A percentile compares a stretch with the other conserved stretches of the same genome.
Evolutionary conservation across 2,797 vertebrate species (phyloP).

Genomic region (Crenuchus spilurus): DNA sequence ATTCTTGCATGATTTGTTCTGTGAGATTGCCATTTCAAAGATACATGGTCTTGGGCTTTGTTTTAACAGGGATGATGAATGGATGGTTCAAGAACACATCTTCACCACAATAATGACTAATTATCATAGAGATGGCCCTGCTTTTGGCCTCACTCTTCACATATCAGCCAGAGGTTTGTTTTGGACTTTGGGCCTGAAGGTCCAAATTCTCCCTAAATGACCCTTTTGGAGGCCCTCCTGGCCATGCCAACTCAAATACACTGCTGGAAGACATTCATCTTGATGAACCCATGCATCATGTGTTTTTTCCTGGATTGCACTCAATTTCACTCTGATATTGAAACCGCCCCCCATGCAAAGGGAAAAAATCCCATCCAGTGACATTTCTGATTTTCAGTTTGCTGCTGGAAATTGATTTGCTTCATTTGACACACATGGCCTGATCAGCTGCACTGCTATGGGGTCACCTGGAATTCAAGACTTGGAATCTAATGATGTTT

Average conservation of each 20-base stretch:
- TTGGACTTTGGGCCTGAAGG: neutral
- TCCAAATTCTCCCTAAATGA: neutral
- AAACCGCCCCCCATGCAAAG: neutral
- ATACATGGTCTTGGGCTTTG: too few species aligned
- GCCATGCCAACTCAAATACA: neutral
- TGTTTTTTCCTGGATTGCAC: neutral
- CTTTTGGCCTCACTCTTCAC: neutral
- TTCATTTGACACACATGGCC: neutral
- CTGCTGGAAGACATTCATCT: neutral
- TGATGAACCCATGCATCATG: neutral
- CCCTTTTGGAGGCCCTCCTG: neutral
- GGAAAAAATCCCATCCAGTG: neutral
- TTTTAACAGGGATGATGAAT: too few species aligned
- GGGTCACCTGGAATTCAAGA: neutral
- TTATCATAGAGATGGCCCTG: neutral
- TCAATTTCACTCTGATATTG: neutral
- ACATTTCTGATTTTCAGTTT: constrained; percentile 1
- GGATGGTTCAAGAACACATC: neutral
- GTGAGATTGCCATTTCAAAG: too few species aligned
- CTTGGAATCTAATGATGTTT: neutral
- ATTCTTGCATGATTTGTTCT: too few species aligned
- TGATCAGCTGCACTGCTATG: neutral
- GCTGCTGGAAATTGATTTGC: neutral
- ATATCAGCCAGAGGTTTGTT: neutral
- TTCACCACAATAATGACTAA: neutral